Evolutionary conservation across 1,140 invertebrate genomes (phyloP).

Genomic region (Saccostrea glomerata): DNA sequence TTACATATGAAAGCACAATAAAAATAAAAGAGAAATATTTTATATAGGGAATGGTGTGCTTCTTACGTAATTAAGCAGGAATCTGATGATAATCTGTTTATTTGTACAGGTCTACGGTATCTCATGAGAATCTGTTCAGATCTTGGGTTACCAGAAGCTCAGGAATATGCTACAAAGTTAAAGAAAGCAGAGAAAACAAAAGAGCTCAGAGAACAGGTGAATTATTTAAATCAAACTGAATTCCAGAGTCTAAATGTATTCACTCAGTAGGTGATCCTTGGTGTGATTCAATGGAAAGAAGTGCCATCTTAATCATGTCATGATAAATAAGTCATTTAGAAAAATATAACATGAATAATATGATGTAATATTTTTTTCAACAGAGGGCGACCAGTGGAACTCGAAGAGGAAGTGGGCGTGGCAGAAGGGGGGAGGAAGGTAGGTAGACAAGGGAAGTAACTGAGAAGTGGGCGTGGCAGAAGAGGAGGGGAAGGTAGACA

Average conservation of each 20-base stretch:
- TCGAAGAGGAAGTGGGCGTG: slow-evolving; percentile 76
- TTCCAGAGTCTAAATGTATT: no score
- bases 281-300: no score
- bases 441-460: slow-evolving; percentile 53
- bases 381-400: slow-evolving; percentile 78
- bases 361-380: slow-evolving; percentile 48
- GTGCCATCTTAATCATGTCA: no score
- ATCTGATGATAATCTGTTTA: background rate
- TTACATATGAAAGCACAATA: no score
- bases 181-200: slow-evolving; percentile 90
- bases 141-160: slow-evolving; percentile 89
- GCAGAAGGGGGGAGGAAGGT: slow-evolving; percentile 74
- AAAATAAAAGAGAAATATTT: no score
- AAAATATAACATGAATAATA: background rate
- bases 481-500: slow-evolving; percentile 75
- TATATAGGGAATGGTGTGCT: background rate
- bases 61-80: background rate
- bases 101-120: slow-evolving; percentile 84
- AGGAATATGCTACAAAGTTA: slow-evolving; percentile 88
- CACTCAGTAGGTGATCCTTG: background rate
- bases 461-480: slow-evolving; percentile 69
- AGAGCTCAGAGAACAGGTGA: slow-evolving; percentile 82
- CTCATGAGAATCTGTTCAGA: slow-evolving; percentile 90
- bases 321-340: no score
- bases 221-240: no score